phyloP scores from a whole-genome alignment of 2,113 vertebrate genomes.

The Sander lucioperca region DNA sequence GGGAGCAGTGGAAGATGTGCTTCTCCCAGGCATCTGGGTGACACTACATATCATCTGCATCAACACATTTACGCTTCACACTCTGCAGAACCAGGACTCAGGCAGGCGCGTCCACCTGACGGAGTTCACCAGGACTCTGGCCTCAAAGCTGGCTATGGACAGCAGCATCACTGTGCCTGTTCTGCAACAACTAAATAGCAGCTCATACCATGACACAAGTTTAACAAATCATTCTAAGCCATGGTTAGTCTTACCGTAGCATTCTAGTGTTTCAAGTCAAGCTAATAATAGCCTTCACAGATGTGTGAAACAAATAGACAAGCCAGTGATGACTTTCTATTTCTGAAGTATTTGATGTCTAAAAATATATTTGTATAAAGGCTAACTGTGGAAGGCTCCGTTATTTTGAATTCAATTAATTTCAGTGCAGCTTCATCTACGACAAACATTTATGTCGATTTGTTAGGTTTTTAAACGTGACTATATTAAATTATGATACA shows the following conservation, averaged over 20 bases:
- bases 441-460: background rate
- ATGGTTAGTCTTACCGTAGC: conserved; percentile 47
- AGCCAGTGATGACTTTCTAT: background rate
- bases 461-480: background rate
- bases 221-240: conserved; percentile 21
- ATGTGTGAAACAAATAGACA: background rate
- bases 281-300: background rate
- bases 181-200: conserved; percentile 58
- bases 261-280: background rate
- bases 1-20: conserved; percentile 19
- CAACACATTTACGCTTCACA: conserved; percentile 71
- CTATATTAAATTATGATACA: background rate
- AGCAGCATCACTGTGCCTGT: conserved; percentile 42
- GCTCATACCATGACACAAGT: conserved; percentile 38
- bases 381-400: background rate
- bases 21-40: conserved; percentile 66
- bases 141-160: conserved; percentile 66
- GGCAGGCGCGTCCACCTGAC: conserved; percentile 35
- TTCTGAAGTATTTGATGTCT: conserved; percentile 1
- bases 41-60: conserved; percentile 67
- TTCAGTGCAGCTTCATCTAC: background rate
- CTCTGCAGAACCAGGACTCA: conserved; percentile 51
- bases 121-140: conserved; percentile 64
- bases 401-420: background rate
- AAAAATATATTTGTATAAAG: background rate